Conservation (phyloP, 2,888 invertebrate genomes). For the Malachius bipustulatus region DNA sequence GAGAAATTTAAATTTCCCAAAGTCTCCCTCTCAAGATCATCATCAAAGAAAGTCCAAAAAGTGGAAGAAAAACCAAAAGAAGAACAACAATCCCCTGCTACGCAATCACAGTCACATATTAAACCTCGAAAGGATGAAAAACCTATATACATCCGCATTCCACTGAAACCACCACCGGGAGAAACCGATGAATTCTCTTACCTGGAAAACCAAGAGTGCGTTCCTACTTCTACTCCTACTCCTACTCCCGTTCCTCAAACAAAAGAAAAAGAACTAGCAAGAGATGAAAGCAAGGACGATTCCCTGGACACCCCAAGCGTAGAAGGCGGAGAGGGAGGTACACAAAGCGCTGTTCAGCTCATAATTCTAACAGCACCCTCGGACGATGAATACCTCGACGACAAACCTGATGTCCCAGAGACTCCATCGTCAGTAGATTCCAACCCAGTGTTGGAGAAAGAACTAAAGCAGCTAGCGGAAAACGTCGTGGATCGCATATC, state of each 20-base stretch:
- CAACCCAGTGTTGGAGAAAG: conserved; percentile 15
- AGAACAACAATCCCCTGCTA: background rate
- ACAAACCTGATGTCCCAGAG: conserved; percentile 28
- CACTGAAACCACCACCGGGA: conserved; percentile 33
- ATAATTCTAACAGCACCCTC: conserved; percentile 35
- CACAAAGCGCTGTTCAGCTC: conserved; percentile 28
- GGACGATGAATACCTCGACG: conserved; percentile 34
- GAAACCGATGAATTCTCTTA: conserved; percentile 34
- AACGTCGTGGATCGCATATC: conserved; percentile 29
- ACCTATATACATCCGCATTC: conserved; percentile 33
- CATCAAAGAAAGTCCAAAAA: conserved; percentile 13
- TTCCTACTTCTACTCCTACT: conserved; percentile 7
- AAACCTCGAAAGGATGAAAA: conserved; percentile 7
- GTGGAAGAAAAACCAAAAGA: conserved; percentile 2
- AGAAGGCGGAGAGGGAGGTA: background rate
- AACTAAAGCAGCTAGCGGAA: conserved; percentile 30
- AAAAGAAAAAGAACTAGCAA: conserved; percentile 5
- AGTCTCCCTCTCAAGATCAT: conserved; percentile 19
- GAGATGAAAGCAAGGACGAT: conserved; percentile 16
- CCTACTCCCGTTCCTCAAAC: conserved; percentile 6
- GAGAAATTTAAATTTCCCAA: conserved; percentile 31
- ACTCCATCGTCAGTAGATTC: conserved; percentile 27
- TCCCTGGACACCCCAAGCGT: conserved; percentile 18
- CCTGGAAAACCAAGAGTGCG: conserved; percentile 28
- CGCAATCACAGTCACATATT: conserved; percentile 2